phyloP scores from a whole-genome alignment of 1,140 invertebrate species.

The Brachionus paranguensis region DNA sequence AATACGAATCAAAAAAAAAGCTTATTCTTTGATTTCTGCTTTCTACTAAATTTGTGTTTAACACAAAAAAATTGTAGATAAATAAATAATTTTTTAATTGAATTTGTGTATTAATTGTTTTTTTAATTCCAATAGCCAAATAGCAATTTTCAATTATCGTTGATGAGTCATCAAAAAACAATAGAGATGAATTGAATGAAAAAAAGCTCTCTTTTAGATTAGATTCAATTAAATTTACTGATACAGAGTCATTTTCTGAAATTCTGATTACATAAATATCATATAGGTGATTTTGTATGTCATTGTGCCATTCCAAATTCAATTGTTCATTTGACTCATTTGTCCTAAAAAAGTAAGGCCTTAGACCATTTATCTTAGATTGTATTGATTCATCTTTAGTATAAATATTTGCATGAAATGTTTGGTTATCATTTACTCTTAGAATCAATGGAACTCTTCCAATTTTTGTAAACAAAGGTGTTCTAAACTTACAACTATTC shows the following conservation, averaged over 20 bases:
- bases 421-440: not conserved
- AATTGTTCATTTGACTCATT: not conserved
- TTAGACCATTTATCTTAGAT: not conserved
- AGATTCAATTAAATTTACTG: not conserved
- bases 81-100: not conserved
- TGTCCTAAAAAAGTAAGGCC: not conserved
- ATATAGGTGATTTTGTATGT: not conserved
- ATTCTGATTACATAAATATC: not conserved
- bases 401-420: not conserved
- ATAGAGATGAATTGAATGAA: not conserved
- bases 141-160: not conserved
- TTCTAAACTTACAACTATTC: not conserved
- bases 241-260: not conserved
- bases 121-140: not conserved
- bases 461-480: not conserved
- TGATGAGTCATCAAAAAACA: not conserved
- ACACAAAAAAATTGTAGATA: not conserved
- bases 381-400: not conserved
- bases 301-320: not conserved
- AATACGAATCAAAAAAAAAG: not conserved
- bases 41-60: not conserved
- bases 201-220: not conserved
- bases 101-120: not conserved
- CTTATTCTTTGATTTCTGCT: not conserved
- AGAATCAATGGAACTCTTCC: not conserved